These are phyloP conservation scores for Odontocolon sp. DNA, from an alignment of 2,888 invertebrate species.

Conservation along the genomic window DNA sequence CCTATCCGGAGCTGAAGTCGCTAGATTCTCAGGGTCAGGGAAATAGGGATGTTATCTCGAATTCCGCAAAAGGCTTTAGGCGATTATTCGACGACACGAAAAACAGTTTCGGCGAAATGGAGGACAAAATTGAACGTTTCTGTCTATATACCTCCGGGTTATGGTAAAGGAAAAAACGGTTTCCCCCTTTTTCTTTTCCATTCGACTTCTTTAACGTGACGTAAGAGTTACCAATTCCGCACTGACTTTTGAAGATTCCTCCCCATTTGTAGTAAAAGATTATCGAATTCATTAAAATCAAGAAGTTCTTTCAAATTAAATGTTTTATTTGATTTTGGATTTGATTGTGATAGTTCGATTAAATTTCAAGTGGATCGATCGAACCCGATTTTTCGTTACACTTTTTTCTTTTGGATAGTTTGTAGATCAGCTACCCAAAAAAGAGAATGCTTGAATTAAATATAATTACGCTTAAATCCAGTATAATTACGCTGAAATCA, in stretches of 20 bases:
- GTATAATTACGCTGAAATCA: too few species aligned
- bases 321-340: too few species aligned
- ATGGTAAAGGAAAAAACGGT: conserved; percentile 36
- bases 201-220: too few species aligned
- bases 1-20: not conserved
- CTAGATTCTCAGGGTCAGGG: not conserved
- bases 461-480: too few species aligned
- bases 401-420: not conserved
- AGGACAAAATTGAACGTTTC: conserved; percentile 31
- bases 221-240: too few species aligned
- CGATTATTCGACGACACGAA: conserved; percentile 36
- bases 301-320: too few species aligned
- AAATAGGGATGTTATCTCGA: conserved; percentile 11
- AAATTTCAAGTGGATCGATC: conserved; percentile 11
- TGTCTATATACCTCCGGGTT: conserved; percentile 25
- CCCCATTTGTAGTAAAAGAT: too few species aligned
- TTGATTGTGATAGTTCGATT: too few species aligned
- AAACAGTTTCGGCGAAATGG: conserved; percentile 35
- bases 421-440: not conserved
- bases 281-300: too few species aligned
- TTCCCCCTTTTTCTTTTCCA: not conserved
- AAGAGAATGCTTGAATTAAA: too few species aligned
- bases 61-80: conserved; percentile 16
- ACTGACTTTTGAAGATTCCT: too few species aligned
- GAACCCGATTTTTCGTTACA: not conserved